Conservation (phyloP, 2,113 vertebrate genomes). For the Prinia subflava region DNA sequence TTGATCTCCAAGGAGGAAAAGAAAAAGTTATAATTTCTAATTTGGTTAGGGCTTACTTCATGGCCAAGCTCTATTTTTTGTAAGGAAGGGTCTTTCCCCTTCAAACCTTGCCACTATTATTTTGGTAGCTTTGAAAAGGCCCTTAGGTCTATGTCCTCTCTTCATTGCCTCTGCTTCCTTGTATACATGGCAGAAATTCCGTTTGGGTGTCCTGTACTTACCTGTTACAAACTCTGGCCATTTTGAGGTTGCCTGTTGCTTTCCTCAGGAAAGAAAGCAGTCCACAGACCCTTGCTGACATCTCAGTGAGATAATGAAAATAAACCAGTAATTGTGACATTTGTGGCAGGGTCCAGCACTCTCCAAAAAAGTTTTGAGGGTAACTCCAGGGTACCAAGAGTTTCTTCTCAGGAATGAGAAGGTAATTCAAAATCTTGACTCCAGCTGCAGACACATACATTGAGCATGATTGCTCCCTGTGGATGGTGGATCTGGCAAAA, state of each 20-base stretch:
- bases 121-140: neutral
- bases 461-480: neutral
- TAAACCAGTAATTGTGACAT: neutral
- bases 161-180: neutral
- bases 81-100: neutral
- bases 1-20: neutral
- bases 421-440: neutral
- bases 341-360: neutral
- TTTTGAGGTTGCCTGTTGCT: neutral
- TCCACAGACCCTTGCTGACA: neutral
- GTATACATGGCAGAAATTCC: neutral
- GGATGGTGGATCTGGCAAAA: neutral
- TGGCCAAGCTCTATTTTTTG: neutral
- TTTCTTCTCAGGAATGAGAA: neutral
- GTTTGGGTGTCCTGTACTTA: neutral
- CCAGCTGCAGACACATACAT: neutral
- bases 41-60: neutral
- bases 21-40: neutral
- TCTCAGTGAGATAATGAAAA: neutral
- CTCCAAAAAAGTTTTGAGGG: neutral
- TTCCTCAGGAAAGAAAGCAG: neutral
- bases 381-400: neutral
- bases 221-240: neutral
- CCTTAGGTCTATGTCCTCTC: neutral
- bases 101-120: neutral